Base-by-base conservation (phyloP, 2,113 vertebrate genomes). In the Percina caprodes region DNA sequence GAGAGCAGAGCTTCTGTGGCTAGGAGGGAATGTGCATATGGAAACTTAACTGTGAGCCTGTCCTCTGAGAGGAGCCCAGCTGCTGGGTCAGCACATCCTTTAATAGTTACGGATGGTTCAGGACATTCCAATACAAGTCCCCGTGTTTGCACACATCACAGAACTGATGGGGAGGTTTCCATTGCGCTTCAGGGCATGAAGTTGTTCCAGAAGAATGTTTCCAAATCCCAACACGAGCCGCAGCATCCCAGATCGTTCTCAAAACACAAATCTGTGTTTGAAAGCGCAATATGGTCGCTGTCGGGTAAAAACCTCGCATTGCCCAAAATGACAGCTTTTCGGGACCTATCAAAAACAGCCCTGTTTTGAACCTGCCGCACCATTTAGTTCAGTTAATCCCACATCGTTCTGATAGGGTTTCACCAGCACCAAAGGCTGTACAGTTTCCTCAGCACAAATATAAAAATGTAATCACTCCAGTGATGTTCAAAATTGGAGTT, bases 51-150 rank as follows among this genome's bases (percentile, higher is more conserved):
- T n/a, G 68, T 35, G 56, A 74, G 87, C 51, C 6, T 14, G 77
- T 91, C 91, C 83, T 79, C 83, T 23, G 75, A 89, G 91, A 84
- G 77, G 42, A 81, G 74, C 88, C 30, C 72, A 79, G 82, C 84
- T 91, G 92, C 91, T 89, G 85, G 78, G 74, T 94, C 92, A 93
- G 91, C 91, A 79, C 63, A 74, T 90, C 74, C 82, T 85, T 79
- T 86, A 93, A 86, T 88, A 86, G 91, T 76, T 82, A 71, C 62
- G 26, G 69, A 86, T 77, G 33, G 80, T 82, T 89, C 90, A 81
- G 79, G 84, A 90, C 77, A 78, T 58, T 83, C 72, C 54, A 52
- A 24, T 48, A 48, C 79, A 30, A 66, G 71, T 73, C 78, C 77
- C 74, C 0, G 24, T 73, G 73, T 78, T 59, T 45, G 24, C 77